These are phyloP conservation scores for Astur gentilis DNA, from an alignment of 2,113 vertebrate species.

Conservation along the genomic window DNA sequence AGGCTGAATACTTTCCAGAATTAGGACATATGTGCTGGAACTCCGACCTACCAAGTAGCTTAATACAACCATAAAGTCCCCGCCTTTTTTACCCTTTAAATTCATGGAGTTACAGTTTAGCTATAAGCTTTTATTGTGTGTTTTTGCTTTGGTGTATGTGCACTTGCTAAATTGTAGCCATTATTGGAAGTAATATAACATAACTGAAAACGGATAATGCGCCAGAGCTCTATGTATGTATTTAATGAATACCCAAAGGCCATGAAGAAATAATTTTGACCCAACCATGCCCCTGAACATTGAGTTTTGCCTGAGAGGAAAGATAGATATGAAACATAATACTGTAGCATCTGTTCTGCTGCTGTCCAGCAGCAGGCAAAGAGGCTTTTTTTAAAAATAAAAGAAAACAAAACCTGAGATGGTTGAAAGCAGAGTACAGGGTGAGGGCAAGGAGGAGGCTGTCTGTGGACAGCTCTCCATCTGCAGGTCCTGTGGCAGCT, in stretches of 20 bases:
- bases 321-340: constrained; percentile 1
- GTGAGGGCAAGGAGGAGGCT: background rate
- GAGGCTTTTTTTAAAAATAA: background rate
- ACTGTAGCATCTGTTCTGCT: constrained; percentile 17
- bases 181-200: constrained; percentile 14
- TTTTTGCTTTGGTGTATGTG: background rate
- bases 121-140: background rate
- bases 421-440: background rate
- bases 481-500: background rate
- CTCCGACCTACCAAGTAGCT: background rate
- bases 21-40: background rate
- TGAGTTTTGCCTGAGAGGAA: constrained; percentile 20
- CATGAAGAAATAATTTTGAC: constrained; percentile 26
- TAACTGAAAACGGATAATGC: background rate
- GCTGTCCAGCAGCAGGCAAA: background rate
- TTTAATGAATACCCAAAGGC: constrained; percentile 44
- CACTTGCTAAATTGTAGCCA: background rate
- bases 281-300: background rate
- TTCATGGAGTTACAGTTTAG: background rate
- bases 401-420: background rate
- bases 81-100: background rate
- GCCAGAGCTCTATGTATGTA: background rate
- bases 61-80: background rate
- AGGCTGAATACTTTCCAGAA: background rate
- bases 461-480: background rate